Conservation (phyloP, 2,888 invertebrate genomes). For the Megastigmus dorsalis region DNA sequence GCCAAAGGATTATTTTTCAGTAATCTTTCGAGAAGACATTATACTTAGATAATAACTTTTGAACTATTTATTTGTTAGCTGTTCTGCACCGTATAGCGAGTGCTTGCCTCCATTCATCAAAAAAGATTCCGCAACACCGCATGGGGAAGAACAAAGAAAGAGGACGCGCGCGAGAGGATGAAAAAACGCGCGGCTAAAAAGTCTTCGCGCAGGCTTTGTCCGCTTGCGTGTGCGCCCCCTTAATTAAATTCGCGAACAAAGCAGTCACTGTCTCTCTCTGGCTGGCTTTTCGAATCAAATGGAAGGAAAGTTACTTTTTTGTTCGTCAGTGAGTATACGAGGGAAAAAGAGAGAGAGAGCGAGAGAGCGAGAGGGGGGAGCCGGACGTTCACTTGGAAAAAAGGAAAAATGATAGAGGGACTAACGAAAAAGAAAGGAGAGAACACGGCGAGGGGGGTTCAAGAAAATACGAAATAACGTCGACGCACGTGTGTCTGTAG, state of each 20-base stretch:
- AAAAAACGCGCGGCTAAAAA: constrained; percentile 37
- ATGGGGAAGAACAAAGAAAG: constrained; percentile 12
- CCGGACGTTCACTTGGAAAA: constrained; percentile 44
- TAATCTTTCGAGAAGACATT: constrained; percentile 38
- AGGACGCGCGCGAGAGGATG: constrained; percentile 14
- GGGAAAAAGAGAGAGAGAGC: not conserved
- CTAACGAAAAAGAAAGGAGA: constrained; percentile 32
- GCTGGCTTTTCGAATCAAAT: constrained; percentile 55
- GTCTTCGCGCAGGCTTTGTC: constrained; percentile 37
- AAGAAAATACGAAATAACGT: constrained; percentile 49
- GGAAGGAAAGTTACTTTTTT: constrained; percentile 55
- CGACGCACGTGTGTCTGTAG: too few species aligned
- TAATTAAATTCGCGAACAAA: constrained; percentile 56
- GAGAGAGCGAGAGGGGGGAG: not conserved
- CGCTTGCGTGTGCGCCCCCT: constrained; percentile 41
- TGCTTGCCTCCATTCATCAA: constrained; percentile 40
- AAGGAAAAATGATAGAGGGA: constrained; percentile 38
- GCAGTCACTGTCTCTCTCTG: constrained; percentile 54
- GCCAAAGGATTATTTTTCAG: too few species aligned
- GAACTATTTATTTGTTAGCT: constrained; percentile 55
- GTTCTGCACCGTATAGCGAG: constrained; percentile 31
- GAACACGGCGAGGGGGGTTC: not conserved
- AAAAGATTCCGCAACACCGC: constrained; percentile 25
- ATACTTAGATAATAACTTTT: constrained; percentile 50
- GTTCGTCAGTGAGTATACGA: not conserved